Conservation (phyloP, 2,113 vertebrate genomes). For the Petroica traversi region DNA sequence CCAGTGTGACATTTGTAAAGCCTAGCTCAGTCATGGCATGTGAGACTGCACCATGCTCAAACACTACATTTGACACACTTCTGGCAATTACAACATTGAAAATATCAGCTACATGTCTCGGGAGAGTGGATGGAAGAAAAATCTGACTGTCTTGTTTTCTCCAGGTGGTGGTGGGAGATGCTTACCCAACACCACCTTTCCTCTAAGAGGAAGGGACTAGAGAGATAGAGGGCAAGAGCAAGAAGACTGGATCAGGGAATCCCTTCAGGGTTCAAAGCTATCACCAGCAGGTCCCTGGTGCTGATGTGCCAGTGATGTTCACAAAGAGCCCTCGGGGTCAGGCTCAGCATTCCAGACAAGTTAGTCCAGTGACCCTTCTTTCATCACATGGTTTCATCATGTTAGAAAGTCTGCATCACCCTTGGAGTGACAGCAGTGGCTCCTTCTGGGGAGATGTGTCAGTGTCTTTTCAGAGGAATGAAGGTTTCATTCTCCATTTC, state of each 20-base stretch:
- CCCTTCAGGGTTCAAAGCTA: conserved; percentile 62
- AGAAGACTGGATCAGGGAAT: background rate
- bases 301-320: conserved; percentile 34
- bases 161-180: accelerated
- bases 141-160: background rate
- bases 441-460: background rate
- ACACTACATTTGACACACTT: background rate
- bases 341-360: conserved; percentile 44
- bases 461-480: conserved; percentile 12
- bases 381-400: conserved; percentile 10
- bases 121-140: background rate
- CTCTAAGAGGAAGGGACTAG: background rate
- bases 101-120: accelerated
- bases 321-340: background rate
- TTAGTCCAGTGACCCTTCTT: conserved; percentile 46
- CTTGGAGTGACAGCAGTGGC: background rate
- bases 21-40: background rate
- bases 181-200: background rate
- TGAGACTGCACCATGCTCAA: background rate
- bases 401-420: background rate
- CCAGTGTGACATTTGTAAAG: background rate
- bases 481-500: conserved; percentile 39
- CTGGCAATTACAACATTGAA: background rate
- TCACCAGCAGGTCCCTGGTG: background rate
- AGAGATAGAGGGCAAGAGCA: background rate